Percentiles rank a stretch among this genome's conserved stretches.
Conservation (phyloP, 2,888 invertebrate genomes). For the Thymelicus acteon region DNA sequence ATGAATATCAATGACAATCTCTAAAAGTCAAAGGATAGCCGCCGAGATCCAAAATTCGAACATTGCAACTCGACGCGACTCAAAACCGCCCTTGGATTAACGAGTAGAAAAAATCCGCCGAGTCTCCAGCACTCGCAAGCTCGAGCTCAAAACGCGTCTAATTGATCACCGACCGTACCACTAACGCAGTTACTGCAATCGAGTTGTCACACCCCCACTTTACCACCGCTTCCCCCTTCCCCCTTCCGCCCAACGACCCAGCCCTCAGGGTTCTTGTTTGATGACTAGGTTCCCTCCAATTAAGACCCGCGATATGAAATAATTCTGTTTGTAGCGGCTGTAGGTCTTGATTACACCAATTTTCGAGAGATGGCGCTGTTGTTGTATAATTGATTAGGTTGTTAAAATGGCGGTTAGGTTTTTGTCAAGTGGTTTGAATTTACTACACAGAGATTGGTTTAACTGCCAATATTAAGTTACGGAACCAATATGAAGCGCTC, state of each 20-base stretch:
- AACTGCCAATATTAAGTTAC: no score
- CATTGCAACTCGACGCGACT: constrained; percentile 9
- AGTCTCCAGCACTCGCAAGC: constrained; percentile 15
- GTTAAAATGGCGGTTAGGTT: constrained; percentile 1
- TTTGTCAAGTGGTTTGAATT: not conserved
- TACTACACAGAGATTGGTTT: no score
- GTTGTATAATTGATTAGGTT: constrained; percentile 12
- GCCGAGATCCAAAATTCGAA: not conserved
- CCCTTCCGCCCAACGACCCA: constrained; percentile 9
- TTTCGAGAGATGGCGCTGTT: constrained; percentile 27
- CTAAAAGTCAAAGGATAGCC: no score
- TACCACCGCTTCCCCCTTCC: not conserved
- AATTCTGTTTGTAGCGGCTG: constrained; percentile 33
- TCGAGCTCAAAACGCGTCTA: constrained; percentile 41
- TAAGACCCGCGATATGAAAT: constrained; percentile 34
- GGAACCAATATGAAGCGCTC: no score
- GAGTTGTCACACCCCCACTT: constrained; percentile 36
- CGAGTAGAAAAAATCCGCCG: constrained; percentile 33
- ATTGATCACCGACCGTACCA: constrained; percentile 46
- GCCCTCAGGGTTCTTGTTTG: constrained; percentile 34
- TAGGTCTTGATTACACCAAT: constrained; percentile 30
- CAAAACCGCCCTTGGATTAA: constrained; percentile 45
- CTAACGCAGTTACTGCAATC: constrained; percentile 50
- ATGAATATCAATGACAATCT: no score
- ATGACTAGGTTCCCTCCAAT: constrained; percentile 36